Base-by-base conservation (phyloP, 2,797 vertebrate species). In the Schizothorax lantsangensis region DNA sequence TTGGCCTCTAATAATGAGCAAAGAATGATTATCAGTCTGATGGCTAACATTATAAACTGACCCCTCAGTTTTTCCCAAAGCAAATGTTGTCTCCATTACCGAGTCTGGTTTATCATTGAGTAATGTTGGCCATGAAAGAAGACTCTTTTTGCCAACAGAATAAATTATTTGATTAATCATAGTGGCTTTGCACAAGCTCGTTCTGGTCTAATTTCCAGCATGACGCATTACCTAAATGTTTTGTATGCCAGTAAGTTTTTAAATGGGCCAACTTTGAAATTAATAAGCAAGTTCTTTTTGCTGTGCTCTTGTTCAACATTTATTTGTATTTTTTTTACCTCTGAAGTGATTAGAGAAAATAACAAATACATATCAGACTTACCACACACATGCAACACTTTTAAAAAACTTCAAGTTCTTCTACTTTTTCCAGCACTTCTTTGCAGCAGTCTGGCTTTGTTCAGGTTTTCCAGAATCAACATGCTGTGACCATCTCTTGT, bases 251-350 rank as follows among this genome's bases (percentile, higher is more conserved):
- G 72, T 73, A 52, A 69, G 77, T 45, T 85, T 84, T 79, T 79
- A 69, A 88, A 84, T 85, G 57, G 77, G 89, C 72, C 75, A 83
- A 57, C 36, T 81, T 88, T 77, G 78, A 64, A 88, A 84, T 72
- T 33, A 88, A 88, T 84, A 47, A 64, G 66, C 79, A 84, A 82
- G 45, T 84, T 81, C 57, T 57, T 84, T 81, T 80, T 54, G 36
- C 47, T 54, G 40, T 69, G 33, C n/a, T 26, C 30, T 64, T 80
- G 36, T 64, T 33, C 38, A 33, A 36, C 3, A 8, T 26, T 15
- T 5, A 5, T 68, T 26, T 52, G 14, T 30, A 30, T 62, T 62
- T 11, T n/a, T 40, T 52, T 26, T 40, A 54, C 45, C 47, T 43
- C 47, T 38, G 36, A n/a, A 74, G 30, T 1, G 14, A 64, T 47